phyloP scores from a whole-genome alignment of 2,797 vertebrate genomes.

The Pampus argenteus region DNA sequence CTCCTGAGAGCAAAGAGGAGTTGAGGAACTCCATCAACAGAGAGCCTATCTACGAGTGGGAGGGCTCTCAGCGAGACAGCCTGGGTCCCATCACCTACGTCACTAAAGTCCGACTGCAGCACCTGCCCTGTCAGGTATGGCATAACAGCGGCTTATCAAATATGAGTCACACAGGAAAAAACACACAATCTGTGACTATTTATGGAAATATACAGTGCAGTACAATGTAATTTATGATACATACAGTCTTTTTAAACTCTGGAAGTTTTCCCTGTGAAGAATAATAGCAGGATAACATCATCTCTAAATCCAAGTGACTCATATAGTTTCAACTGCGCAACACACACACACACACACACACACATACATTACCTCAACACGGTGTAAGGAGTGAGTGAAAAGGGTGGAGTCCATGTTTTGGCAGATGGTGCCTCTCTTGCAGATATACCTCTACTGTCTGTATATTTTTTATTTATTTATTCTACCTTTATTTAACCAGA shows the following conservation, averaged over 20 bases:
- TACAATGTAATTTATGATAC: constrained; percentile 24
- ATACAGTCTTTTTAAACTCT: constrained; percentile 44
- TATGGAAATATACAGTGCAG: constrained; percentile 36
- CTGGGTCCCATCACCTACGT: constrained; percentile 88
- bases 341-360: constrained; percentile 32
- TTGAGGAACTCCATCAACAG: constrained; percentile 90
- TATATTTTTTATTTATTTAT: too few species aligned
- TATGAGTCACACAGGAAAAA: constrained; percentile 12
- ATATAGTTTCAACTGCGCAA: constrained; percentile 61
- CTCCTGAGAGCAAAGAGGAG: constrained; percentile 80
- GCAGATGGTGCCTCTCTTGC: constrained; percentile 2
- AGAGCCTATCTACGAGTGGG: constrained; percentile 89
- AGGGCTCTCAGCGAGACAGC: constrained; percentile 88
- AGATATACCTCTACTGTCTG: background rate
- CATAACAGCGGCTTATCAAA: constrained; percentile 21
- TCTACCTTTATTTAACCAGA: too few species aligned
- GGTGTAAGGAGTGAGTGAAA: constrained; percentile 34
- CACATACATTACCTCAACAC: constrained; percentile 46
- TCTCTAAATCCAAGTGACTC: constrained; percentile 62
- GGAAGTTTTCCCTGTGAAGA: constrained; percentile 54
- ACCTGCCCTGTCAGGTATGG: constrained; percentile 93
- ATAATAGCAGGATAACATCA: constrained; percentile 34
- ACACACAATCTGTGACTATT: background rate
- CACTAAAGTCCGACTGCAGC: constrained; percentile 93
- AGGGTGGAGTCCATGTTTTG: constrained; percentile 40